Conservation (phyloP, 2,797 vertebrate species). For the Gallinago stenura region DNA sequence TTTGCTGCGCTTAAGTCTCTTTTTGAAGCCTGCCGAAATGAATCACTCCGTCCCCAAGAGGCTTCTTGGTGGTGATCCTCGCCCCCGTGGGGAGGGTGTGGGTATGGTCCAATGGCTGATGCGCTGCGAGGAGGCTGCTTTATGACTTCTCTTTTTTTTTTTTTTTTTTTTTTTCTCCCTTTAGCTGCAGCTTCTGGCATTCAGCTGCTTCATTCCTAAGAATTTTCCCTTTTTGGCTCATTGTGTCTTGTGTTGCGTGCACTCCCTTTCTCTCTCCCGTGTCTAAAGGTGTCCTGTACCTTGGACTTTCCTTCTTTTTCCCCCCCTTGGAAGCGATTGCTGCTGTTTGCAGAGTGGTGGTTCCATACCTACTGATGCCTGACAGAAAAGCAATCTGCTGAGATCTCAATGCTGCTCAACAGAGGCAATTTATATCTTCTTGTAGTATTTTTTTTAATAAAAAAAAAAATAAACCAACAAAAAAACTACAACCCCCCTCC, state of each 20-base stretch:
- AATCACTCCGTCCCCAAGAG: not conserved
- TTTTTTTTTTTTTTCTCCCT: not conserved
- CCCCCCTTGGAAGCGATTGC: not conserved
- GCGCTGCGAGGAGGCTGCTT: not conserved
- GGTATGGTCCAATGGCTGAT: not conserved
- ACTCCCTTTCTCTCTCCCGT: not conserved
- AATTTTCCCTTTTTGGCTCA: not conserved
- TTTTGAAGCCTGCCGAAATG: not conserved
- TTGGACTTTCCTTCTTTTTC: not conserved
- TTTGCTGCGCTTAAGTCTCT: not conserved
- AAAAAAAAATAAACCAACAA: not conserved
- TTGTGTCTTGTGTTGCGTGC: fast-evolving
- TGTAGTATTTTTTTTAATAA: constrained; percentile 24
- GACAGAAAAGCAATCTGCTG: constrained; percentile 23
- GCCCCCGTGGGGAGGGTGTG: fast-evolving
- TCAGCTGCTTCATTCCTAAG: not conserved
- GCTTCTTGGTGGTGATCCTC: not conserved
- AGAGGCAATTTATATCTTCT: constrained; percentile 65
- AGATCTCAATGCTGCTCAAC: constrained; percentile 42
- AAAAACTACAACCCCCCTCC: not conserved
- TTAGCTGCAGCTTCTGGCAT: not conserved
- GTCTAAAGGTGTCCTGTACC: not conserved
- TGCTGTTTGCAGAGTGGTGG: not conserved
- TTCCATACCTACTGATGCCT: constrained; percentile 46
- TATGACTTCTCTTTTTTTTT: not conserved